A percentile compares a stretch with the other conserved stretches of the same genome.
Conservation (phyloP, 2,888 invertebrate species). For the Drosophila tripunctata region DNA sequence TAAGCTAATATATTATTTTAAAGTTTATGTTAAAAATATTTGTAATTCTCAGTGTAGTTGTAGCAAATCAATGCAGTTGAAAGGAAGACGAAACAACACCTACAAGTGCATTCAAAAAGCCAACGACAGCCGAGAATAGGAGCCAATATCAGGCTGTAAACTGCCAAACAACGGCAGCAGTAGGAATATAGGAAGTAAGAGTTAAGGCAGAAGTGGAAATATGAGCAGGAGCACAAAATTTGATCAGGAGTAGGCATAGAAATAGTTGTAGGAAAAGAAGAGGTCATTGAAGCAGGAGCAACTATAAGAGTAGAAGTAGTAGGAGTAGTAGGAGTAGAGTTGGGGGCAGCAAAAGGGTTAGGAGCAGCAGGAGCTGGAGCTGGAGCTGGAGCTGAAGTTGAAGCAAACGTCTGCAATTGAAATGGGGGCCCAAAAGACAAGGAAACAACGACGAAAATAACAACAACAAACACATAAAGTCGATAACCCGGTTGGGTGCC, state of each 20-base stretch:
- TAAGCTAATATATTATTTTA: too few relatives aligned
- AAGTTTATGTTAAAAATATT: too few relatives aligned
- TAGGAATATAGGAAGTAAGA: neutral
- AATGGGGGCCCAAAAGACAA: constrained; percentile 61
- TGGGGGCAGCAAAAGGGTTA: constrained; percentile 12
- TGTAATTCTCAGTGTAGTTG: too few relatives aligned
- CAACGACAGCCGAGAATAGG: constrained; percentile 21
- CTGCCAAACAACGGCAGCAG: neutral
- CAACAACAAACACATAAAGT: constrained; percentile 79
- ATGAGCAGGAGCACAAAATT: neutral
- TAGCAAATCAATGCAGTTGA: constrained; percentile 12
- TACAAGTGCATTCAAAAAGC: neutral
- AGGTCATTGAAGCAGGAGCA: neutral
- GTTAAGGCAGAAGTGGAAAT: neutral
- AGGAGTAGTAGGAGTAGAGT: neutral
- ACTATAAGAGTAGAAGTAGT: too few relatives aligned
- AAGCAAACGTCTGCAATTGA: constrained; percentile 65
- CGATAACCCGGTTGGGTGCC: constrained; percentile 71
- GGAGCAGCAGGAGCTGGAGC: constrained; percentile 16
- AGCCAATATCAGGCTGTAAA: constrained; percentile 50
- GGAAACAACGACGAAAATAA: constrained; percentile 48
- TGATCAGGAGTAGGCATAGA: too few relatives aligned
- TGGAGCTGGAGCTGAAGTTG: constrained; percentile 5
- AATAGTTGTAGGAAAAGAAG: neutral
- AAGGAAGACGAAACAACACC: constrained; percentile 26